These are phyloP conservation scores for Riparia riparia DNA, from an alignment of 2,113 vertebrate genomes.

Conservation along the genomic window DNA sequence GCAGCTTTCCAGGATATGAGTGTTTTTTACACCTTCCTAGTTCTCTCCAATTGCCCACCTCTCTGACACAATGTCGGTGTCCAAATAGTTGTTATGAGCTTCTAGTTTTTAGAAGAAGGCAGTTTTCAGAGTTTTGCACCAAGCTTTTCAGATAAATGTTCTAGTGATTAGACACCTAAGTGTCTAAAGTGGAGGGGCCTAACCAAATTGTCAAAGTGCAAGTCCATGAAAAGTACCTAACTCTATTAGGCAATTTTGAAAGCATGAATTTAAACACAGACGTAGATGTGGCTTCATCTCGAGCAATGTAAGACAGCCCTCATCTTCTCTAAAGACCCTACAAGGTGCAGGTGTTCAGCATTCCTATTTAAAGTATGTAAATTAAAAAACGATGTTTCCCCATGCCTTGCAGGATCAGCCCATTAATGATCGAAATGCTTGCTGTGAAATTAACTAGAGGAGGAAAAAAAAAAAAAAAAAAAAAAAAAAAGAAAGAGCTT, in stretches of 20 bases:
- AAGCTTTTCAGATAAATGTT: neutral
- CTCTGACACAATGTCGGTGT: fast-evolving
- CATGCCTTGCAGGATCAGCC: neutral
- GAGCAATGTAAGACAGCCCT: neutral
- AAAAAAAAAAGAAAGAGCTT: neutral
- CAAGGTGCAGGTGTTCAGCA: neutral
- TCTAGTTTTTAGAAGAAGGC: neutral
- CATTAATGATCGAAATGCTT: neutral
- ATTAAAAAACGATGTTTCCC: neutral
- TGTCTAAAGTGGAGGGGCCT: neutral
- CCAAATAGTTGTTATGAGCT: neutral
- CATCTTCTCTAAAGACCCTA: neutral
- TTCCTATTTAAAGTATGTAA: neutral
- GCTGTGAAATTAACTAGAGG: neutral
- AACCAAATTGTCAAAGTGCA: neutral
- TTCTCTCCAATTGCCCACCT: fast-evolving
- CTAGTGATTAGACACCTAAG: neutral
- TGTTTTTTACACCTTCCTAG: neutral
- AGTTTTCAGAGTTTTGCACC: neutral
- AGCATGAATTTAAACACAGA: neutral
- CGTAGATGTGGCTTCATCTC: neutral
- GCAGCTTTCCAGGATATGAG: neutral
- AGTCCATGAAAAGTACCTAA: neutral
- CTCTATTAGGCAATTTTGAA: neutral
- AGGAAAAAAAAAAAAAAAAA: no score